Conservation (phyloP, 2,888 invertebrate genomes). For the Erannis defoliaria region DNA sequence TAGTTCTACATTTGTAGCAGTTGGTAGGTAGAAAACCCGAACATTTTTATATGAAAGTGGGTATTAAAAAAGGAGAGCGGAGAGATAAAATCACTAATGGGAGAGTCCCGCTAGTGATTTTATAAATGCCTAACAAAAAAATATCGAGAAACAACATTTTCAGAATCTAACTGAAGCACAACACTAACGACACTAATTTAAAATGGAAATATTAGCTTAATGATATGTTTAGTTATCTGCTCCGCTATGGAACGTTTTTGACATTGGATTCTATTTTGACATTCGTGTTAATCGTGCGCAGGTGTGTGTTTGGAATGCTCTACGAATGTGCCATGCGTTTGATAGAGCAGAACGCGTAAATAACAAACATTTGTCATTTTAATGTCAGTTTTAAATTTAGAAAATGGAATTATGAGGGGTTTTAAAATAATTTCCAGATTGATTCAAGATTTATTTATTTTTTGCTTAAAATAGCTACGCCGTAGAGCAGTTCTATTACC, state of each 20-base stretch:
- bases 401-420: constrained; percentile 1
- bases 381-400: constrained; percentile 42
- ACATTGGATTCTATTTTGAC: constrained; percentile 78
- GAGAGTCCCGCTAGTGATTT: background rate
- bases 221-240: constrained; percentile 55
- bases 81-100: background rate
- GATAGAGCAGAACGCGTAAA: constrained; percentile 28
- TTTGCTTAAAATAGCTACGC: too few relatives aligned
- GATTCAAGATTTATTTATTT: too few relatives aligned
- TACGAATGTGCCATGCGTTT: constrained; percentile 47
- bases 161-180: constrained; percentile 43
- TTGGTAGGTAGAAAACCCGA: too few relatives aligned
- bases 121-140: background rate
- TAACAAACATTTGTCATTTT: constrained; percentile 52
- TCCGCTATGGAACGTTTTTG: constrained; percentile 71
- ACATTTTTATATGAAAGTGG: too few relatives aligned
- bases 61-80: too few relatives aligned
- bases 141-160: constrained; percentile 14
- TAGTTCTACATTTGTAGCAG: too few relatives aligned
- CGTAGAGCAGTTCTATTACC: too few relatives aligned
- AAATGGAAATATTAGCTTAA: constrained; percentile 33
- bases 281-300: constrained; percentile 80
- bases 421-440: too few relatives aligned
- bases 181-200: constrained; percentile 56
- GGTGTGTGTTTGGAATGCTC: constrained; percentile 69